These are phyloP conservation scores for Ophiodon elongatus DNA, from an alignment of 2,113 vertebrate species.

Conservation along the genomic window DNA sequence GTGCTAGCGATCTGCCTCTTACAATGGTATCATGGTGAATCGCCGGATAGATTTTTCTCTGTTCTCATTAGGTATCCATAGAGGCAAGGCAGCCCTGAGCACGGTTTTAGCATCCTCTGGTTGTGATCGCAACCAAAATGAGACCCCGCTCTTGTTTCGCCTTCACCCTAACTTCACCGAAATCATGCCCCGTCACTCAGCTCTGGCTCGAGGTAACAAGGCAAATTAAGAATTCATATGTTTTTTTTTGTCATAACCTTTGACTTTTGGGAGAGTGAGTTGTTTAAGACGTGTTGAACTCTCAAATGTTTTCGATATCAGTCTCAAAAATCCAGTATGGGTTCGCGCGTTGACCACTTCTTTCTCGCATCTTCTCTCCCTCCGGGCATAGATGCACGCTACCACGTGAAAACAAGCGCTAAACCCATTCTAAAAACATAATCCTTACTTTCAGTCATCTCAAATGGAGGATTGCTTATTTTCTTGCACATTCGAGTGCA, in stretches of 20 bases:
- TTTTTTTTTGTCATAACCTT: conserved; percentile 26
- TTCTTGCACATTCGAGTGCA: conserved; percentile 22
- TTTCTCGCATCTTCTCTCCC: not conserved
- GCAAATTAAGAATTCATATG: conserved; percentile 23
- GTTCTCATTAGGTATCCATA: conserved; percentile 79
- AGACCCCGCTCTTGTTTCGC: conserved; percentile 51
- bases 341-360: not conserved
- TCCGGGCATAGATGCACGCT: not conserved
- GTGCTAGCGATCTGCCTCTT: conserved; percentile 65
- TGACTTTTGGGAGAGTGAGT: not conserved
- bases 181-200: conserved; percentile 38
- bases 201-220: conserved; percentile 21
- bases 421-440: not conserved
- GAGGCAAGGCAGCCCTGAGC: conserved; percentile 66
- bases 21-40: conserved; percentile 76
- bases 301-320: not conserved
- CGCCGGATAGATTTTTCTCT: conserved; percentile 76
- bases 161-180: conserved; percentile 52
- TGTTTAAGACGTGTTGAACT: not conserved
- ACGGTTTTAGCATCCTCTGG: conserved; percentile 67
- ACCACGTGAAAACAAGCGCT: not conserved
- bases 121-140: conserved; percentile 61
- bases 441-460: conserved; percentile 30
- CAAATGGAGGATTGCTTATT: conserved; percentile 17
- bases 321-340: not conserved